A percentile compares a stretch with the other conserved stretches of the same genome.
phyloP scores from a whole-genome alignment of 2,113 vertebrate genomes.

The Strix aluco region DNA sequence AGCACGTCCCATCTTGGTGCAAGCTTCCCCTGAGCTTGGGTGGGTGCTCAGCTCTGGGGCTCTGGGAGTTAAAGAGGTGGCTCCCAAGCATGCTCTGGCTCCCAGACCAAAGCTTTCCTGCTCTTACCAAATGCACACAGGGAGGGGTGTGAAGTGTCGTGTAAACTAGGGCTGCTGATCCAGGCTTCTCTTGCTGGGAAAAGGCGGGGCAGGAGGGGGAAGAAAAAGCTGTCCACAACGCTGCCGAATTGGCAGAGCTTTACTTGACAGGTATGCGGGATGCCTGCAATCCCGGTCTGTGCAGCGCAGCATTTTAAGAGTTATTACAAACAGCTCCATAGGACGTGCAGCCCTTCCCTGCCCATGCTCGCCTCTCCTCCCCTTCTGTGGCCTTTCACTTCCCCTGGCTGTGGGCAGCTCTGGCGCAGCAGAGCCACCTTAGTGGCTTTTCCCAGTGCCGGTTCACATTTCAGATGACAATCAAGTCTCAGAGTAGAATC shows the following conservation, averaged over 20 bases:
- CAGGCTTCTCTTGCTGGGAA: background rate
- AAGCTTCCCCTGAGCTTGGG: background rate
- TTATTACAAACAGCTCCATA: background rate
- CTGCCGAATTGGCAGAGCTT: background rate
- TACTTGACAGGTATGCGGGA: background rate
- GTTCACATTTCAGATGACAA: background rate
- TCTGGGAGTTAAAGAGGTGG: background rate
- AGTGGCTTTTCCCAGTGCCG: rapidly evolving
- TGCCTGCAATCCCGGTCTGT: background rate
- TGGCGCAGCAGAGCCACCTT: background rate
- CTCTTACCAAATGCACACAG: background rate
- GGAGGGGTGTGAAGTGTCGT: background rate
- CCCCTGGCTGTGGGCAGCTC: background rate
- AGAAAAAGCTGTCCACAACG: background rate
- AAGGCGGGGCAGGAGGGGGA: rapidly evolving
- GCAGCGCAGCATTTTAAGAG: background rate
- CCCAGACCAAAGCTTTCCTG: background rate
- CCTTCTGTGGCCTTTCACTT: background rate
- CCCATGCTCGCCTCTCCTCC: background rate
- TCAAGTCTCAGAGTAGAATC: background rate
- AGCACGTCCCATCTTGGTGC: rapidly evolving
- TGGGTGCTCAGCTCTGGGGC: background rate
- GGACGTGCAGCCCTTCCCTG: background rate
- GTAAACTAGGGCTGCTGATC: background rate
- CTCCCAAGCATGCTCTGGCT: background rate